Evolutionary conservation across 23 tunicate genomes (phyloP).

Genomic region (Oikopleura dioica): DNA sequence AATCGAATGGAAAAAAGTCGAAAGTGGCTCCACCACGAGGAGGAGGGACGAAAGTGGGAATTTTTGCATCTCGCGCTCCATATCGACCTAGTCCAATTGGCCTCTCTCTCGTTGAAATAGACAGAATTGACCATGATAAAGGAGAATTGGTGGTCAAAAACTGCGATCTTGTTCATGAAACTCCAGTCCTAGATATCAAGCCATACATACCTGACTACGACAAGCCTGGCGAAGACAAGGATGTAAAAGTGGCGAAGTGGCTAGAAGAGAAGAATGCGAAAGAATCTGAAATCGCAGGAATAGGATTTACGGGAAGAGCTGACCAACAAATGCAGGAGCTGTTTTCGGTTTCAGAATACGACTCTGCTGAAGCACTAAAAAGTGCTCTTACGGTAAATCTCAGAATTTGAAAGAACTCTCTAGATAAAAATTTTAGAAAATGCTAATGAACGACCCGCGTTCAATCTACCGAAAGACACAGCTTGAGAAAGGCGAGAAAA

Average conservation of each 20-base stretch:
- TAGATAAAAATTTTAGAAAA: no score
- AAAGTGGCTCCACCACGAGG: conserved; percentile 86
- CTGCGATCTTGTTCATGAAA: conserved; percentile 63
- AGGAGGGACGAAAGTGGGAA: conserved; percentile 65
- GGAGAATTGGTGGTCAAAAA: conserved; percentile 27
- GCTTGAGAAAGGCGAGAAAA: background rate
- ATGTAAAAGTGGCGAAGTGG: conserved; percentile 6
- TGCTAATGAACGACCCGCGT: background rate
- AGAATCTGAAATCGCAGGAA: background rate
- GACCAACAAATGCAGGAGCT: background rate
- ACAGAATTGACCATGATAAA: conserved; percentile 26
- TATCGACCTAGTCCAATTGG: conserved; percentile 88
- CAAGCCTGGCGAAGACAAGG: conserved; percentile 14
- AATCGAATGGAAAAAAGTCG: conserved; percentile 29
- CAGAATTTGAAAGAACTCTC: no score
- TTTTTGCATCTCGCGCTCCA: conserved; percentile 80
- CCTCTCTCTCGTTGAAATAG: conserved; percentile 50
- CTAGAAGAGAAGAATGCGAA: background rate
- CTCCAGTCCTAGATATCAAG: conserved; percentile 84
- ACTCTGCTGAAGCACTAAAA: no score
- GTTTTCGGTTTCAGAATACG: no score
- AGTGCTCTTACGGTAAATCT: no score
- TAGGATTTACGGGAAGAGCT: background rate
- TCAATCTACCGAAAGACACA: conserved; percentile 7
- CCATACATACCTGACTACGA: conserved; percentile 72